Conservation (phyloP, 2,113 vertebrate species). For the Todiramphus chloris region DNA sequence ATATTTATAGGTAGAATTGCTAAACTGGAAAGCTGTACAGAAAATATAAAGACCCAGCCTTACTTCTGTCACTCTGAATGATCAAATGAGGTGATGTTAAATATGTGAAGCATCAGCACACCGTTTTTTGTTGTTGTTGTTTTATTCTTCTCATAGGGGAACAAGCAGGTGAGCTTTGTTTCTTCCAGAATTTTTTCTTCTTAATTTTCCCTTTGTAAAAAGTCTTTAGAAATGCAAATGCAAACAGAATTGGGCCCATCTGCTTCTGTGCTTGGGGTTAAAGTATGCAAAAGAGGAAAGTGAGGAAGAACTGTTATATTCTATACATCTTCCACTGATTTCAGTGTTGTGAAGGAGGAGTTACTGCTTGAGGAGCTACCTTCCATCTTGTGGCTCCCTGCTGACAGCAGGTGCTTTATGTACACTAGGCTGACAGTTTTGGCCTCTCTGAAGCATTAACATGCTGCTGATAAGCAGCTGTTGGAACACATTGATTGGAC, state of each 20-base stretch:
- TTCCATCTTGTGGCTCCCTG: neutral
- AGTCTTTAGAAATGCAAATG: neutral
- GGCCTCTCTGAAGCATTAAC: slow-evolving; percentile 31
- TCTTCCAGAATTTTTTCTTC: neutral
- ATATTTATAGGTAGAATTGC: slow-evolving; percentile 66
- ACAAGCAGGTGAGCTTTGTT: neutral
- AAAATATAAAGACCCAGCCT: slow-evolving; percentile 22
- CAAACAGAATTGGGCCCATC: neutral
- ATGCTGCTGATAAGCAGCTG: slow-evolving; percentile 46
- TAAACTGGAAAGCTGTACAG: slow-evolving; percentile 32
- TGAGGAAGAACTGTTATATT: neutral
- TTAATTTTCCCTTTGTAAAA: neutral
- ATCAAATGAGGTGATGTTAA: neutral
- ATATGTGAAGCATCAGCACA: neutral
- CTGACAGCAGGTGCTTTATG: slow-evolving; percentile 58
- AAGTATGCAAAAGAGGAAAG: neutral
- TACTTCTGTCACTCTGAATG: slow-evolving; percentile 2
- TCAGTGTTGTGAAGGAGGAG: neutral
- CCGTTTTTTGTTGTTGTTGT: neutral
- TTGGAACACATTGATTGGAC: neutral
- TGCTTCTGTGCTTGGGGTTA: neutral
- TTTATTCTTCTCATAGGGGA: neutral
- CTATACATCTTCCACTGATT: neutral
- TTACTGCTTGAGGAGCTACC: neutral
- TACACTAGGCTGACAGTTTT: slow-evolving; percentile 5